These are phyloP conservation scores for Cossypha dichroa DNA, from an alignment of 2,797 vertebrate genomes.

Conservation along the genomic window DNA sequence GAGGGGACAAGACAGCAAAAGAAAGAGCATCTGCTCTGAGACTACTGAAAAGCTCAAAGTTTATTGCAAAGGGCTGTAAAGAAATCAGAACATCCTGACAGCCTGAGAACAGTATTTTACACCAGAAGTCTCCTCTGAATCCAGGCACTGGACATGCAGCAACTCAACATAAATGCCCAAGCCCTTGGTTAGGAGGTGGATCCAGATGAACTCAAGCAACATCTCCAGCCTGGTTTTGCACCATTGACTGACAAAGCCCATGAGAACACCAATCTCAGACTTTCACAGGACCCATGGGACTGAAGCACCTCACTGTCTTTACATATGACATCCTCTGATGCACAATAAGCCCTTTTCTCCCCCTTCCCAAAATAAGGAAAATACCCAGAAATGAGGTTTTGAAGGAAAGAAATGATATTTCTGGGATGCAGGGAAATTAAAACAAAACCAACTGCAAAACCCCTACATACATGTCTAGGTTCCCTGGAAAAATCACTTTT, in stretches of 20 bases:
- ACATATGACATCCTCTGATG: fast-evolving
- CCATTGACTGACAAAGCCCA: not conserved
- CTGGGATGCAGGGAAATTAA: not conserved
- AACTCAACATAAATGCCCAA: fast-evolving
- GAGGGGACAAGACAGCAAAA: not conserved
- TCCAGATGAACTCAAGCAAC: not conserved
- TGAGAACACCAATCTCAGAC: fast-evolving
- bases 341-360: not conserved
- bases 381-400: not conserved
- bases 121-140: not conserved
- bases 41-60: not conserved
- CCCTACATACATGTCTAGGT: fast-evolving
- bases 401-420: not conserved
- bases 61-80: not conserved
- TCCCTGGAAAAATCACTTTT: not conserved
- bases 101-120: not conserved
- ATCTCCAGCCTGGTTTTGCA: not conserved
- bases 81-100: not conserved
- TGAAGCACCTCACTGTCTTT: not conserved
- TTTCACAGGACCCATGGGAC: fast-evolving
- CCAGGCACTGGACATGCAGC: not conserved
- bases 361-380: not conserved
- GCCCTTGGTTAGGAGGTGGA: not conserved
- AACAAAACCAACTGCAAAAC: fast-evolving
- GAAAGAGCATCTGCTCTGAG: not conserved